Percentiles rank a stretch among this genome's conserved stretches.
These are phyloP conservation scores for Monomorium pharaonis DNA, from an alignment of 1,140 invertebrate species.

Conservation along the genomic window DNA sequence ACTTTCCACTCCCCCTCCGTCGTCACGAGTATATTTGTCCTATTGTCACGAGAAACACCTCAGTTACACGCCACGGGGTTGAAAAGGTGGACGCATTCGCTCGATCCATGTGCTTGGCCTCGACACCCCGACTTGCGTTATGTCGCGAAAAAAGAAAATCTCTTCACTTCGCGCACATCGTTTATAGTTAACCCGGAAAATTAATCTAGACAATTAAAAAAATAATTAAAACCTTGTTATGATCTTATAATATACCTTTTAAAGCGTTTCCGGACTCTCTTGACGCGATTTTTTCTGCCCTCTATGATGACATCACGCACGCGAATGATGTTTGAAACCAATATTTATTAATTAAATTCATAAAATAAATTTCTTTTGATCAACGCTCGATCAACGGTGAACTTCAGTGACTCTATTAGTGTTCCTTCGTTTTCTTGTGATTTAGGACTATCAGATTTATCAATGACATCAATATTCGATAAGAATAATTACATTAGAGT, in stretches of 20 bases:
- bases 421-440: neutral
- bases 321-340: too few species aligned
- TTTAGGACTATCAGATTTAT: neutral
- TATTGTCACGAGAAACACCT: slow-evolving; percentile 62
- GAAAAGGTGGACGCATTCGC: slow-evolving; percentile 66
- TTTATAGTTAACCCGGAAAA: too few species aligned
- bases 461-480: neutral
- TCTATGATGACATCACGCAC: neutral
- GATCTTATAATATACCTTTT: too few species aligned
- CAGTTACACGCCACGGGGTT: slow-evolving; percentile 75
- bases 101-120: slow-evolving; percentile 7
- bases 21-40: neutral
- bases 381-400: neutral
- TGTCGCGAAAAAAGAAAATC: neutral
- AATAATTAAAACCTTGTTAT: neutral
- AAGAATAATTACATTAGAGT: neutral
- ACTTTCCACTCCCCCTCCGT: slow-evolving; percentile 51
- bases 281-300: neutral
- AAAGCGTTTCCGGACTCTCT: too few species aligned
- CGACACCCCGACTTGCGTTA: neutral
- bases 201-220: neutral
- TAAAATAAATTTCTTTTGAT: neutral
- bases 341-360: neutral
- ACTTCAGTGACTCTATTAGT: too few species aligned
- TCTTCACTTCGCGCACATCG: neutral